These are phyloP conservation scores for Cephalotes varians DNA, from an alignment of 2,888 invertebrate genomes.

Conservation along the genomic window DNA sequence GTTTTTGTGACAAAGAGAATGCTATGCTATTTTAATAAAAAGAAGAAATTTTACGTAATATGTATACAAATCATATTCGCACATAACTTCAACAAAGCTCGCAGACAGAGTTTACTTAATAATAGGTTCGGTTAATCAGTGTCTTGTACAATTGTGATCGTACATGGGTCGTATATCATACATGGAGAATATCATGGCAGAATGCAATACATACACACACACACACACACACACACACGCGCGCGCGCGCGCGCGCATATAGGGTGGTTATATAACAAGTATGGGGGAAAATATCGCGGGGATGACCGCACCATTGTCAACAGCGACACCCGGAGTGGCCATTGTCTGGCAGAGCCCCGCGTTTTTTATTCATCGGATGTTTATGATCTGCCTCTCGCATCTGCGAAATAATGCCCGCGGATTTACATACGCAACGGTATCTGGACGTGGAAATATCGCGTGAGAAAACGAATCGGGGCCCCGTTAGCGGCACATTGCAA, in stretches of 20 bases:
- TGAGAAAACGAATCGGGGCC: conserved; percentile 44
- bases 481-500: conserved; percentile 36
- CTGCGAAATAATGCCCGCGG: conserved; percentile 45
- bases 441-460: conserved; percentile 50
- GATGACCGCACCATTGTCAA: conserved; percentile 38
- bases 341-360: conserved; percentile 23
- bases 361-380: conserved; percentile 39
- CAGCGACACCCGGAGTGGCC: conserved; percentile 23
- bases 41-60: not conserved
- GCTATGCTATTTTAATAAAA: not conserved
- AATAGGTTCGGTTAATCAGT: not conserved
- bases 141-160: not conserved
- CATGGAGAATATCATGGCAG: not conserved
- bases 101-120: not conserved
- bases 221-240: not conserved
- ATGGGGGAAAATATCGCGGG: conserved; percentile 14
- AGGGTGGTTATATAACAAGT: conserved; percentile 10
- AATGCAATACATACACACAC: not conserved
- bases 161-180: no score
- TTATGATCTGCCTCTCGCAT: conserved; percentile 43
- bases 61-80: not conserved
- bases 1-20: not conserved
- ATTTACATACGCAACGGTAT: conserved; percentile 53
- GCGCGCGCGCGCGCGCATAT: not conserved
- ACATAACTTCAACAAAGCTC: not conserved